Conservation (phyloP, 2,113 vertebrate genomes). For the Carassius carassius region DNA sequence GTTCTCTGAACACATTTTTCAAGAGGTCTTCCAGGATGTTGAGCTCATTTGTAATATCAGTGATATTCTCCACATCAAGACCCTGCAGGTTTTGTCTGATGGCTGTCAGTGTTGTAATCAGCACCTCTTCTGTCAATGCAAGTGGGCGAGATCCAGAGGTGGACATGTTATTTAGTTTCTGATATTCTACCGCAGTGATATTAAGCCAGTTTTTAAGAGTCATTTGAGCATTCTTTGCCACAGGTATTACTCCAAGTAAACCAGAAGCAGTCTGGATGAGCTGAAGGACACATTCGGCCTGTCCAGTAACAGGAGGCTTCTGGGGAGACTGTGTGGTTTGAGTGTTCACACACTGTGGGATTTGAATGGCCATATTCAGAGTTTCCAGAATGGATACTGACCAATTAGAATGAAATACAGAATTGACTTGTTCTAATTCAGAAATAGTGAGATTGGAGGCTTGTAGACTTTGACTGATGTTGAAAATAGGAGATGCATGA, state of each 20-base stretch:
- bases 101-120: conserved; percentile 59
- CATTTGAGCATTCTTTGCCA: conserved; percentile 43
- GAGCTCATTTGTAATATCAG: conserved; percentile 66
- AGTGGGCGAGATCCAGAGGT: conserved; percentile 48
- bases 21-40: conserved; percentile 67
- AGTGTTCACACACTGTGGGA: conserved; percentile 62
- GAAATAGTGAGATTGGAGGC: conserved; percentile 66
- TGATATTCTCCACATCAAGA: conserved; percentile 55
- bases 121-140: conserved; percentile 29
- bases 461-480: conserved; percentile 63
- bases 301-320: not conserved
- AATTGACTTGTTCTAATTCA: conserved; percentile 60
- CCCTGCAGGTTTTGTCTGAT: conserved; percentile 65
- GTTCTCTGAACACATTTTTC: conserved; percentile 49
- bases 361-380: conserved; percentile 56
- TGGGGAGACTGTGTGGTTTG: conserved; percentile 19
- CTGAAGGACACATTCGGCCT: conserved; percentile 60
- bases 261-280: conserved; percentile 54
- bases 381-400: conserved; percentile 55
- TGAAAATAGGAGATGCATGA: conserved; percentile 56
- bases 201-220: conserved; percentile 58
- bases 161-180: conserved; percentile 43
- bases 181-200: conserved; percentile 50
- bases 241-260: conserved; percentile 61
- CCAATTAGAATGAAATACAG: conserved; percentile 44